Evolutionary conservation across 1,140 invertebrate genomes (phyloP).

Genomic region (Apis mellifera): Amel_HAv3.1 CM009935.2:4039501-4040000

Average conservation of each 20-base stretch:
- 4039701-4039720: background rate
- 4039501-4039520: background rate
- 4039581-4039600: no score
- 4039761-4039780: background rate
- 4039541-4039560: conserved; percentile 26
- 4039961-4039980: conserved; percentile 39
- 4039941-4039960: conserved; percentile 69
- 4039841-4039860: background rate
- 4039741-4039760: background rate
- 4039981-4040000: conserved; percentile 23
- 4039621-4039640: no score
- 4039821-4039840: background rate
- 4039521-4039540: conserved; percentile 28
- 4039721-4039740: background rate
- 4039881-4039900: conserved; percentile 15
- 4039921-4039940: conserved; percentile 33
- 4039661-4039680: no score
- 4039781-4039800: background rate
- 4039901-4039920: conserved; percentile 19
- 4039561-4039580: background rate
- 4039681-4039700: no score
- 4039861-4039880: conserved; percentile 25
- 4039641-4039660: no score
- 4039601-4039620: no score
- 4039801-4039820: background rate